Conservation (phyloP, 2,888 invertebrate genomes). For the Eueremaeus valkanovi region DNA sequence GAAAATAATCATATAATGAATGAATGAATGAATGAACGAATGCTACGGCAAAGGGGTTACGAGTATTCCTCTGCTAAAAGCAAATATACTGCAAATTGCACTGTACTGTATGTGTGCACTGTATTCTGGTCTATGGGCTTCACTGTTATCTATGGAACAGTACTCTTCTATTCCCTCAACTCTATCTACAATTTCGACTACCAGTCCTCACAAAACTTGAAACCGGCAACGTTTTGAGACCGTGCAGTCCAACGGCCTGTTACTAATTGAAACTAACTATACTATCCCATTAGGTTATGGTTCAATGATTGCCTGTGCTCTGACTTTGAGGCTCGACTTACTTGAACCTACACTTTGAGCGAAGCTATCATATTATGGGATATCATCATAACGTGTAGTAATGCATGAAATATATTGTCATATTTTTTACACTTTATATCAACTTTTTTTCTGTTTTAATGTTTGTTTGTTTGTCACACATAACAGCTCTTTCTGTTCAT, state of each 20-base stretch:
- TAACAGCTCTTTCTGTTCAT: too few relatives aligned
- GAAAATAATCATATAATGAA: slow-evolving; percentile 19
- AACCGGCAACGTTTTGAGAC: slow-evolving; percentile 13
- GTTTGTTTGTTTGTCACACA: too few relatives aligned
- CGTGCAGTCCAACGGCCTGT: slow-evolving; percentile 10
- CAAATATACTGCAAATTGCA: background rate
- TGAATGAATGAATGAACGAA: background rate
- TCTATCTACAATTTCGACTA: background rate
- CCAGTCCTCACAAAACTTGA: background rate
- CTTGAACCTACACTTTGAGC: background rate
- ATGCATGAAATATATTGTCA: background rate
- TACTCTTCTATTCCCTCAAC: too few relatives aligned
- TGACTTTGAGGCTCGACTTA: background rate
- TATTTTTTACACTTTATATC: background rate
- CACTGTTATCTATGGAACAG: background rate
- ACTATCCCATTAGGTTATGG: background rate
- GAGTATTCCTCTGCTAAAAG: background rate
- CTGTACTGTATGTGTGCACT: background rate
- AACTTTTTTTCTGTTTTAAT: background rate
- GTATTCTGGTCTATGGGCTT: background rate
- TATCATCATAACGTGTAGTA: background rate
- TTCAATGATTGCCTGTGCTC: slow-evolving; percentile 7
- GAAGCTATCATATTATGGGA: too few relatives aligned
- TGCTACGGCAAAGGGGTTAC: background rate
- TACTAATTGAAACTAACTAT: slow-evolving; percentile 29